These are phyloP conservation scores for Fregetta grallaria DNA, from an alignment of 2,113 vertebrate genomes.

Conservation along the genomic window DNA sequence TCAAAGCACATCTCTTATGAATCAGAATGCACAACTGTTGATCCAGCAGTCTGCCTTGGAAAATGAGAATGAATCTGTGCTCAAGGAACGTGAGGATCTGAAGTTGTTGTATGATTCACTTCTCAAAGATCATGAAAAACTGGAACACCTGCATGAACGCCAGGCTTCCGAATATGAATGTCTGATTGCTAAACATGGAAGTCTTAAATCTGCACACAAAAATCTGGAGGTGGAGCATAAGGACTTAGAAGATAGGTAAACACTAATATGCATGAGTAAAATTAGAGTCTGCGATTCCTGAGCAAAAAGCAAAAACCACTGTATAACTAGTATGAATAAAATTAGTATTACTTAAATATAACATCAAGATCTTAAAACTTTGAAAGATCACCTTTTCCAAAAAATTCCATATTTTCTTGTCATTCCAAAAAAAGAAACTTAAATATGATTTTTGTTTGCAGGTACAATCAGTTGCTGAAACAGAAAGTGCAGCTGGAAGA, in stretches of 20 bases:
- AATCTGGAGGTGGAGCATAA: constrained; percentile 93
- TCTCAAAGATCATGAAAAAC: constrained; percentile 92
- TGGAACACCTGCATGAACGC: constrained; percentile 92
- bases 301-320: not conserved
- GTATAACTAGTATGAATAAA: not conserved
- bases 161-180: constrained; percentile 91
- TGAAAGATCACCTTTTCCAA: not conserved
- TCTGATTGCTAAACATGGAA: constrained; percentile 92
- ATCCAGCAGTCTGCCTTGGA: constrained; percentile 90
- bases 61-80: constrained; percentile 84
- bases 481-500: constrained; percentile 93
- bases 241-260: constrained; percentile 92
- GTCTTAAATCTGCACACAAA: constrained; percentile 89
- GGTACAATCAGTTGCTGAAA: constrained; percentile 93
- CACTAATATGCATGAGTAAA: not conserved
- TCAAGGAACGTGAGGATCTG: constrained; percentile 90
- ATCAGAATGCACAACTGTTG: constrained; percentile 92
- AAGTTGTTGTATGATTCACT: constrained; percentile 88
- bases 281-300: not conserved
- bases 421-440: not conserved
- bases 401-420: not conserved
- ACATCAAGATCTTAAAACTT: not conserved
- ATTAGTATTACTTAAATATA: not conserved
- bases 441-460: constrained; percentile 31
- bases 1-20: constrained; percentile 89